Evolutionary conservation across 1,140 invertebrate species (phyloP).

Genomic region (Tenebrio molitor): DNA sequence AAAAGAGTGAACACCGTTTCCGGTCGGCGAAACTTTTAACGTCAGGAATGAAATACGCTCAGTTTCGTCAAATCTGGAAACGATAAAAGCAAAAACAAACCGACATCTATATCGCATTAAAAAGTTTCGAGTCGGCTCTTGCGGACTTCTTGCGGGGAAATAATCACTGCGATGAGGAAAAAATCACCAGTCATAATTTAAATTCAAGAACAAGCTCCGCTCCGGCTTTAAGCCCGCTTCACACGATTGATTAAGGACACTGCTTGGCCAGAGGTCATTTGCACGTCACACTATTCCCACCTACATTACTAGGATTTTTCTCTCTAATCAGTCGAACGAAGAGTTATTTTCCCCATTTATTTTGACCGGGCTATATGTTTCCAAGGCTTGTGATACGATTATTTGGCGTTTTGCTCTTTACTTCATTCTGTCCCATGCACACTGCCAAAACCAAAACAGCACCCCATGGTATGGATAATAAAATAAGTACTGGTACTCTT

Average conservation of each 20-base stretch:
- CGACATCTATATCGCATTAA: conserved; percentile 34
- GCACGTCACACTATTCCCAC: not conserved
- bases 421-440: no score
- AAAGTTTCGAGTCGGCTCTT: conserved; percentile 4
- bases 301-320: conserved; percentile 9
- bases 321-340: conserved; percentile 7
- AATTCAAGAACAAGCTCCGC: not conserved
- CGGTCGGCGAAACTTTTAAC: conserved; percentile 28
- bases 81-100: conserved; percentile 39
- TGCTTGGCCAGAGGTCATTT: conserved; percentile 2
- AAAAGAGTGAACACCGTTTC: conserved; percentile 25
- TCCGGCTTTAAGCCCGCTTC: conserved; percentile 18
- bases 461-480: no score
- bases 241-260: conserved; percentile 3
- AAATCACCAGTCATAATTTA: conserved; percentile 10
- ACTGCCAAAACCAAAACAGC: no score
- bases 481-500: no score
- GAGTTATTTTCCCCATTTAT: conserved; percentile 1
- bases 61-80: conserved; percentile 36
- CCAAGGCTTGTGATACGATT: not conserved
- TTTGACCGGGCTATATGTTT: not conserved
- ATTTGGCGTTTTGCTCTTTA: not conserved
- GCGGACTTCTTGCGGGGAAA: conserved; percentile 28
- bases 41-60: conserved; percentile 19
- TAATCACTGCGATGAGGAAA: conserved; percentile 14